These are phyloP conservation scores for Eremophila alpestris DNA, from an alignment of 2,797 vertebrate genomes.

Conservation along the genomic window DNA sequence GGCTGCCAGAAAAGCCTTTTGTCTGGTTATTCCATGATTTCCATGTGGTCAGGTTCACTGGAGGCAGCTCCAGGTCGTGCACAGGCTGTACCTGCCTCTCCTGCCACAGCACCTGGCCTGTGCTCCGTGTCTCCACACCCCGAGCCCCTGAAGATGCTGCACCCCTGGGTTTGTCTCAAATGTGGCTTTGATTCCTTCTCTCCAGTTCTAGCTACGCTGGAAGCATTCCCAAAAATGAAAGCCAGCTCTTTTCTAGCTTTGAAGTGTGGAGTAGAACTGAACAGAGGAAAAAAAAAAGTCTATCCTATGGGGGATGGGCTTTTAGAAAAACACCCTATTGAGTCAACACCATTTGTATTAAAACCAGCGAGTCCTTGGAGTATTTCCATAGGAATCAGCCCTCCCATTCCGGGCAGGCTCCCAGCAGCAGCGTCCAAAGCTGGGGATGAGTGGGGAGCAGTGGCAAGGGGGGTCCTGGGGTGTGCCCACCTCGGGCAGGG, in stretches of 20 bases:
- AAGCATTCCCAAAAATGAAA: neutral
- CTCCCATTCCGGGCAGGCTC: neutral
- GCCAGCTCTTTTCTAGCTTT: constrained; percentile 38
- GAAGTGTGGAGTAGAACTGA: constrained; percentile 12
- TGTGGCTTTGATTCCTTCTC: neutral
- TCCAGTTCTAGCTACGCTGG: neutral
- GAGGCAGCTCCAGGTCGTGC: rapidly evolving
- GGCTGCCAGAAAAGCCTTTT: neutral
- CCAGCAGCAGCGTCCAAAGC: neutral
- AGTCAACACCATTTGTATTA: neutral
- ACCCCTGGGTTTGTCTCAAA: neutral
- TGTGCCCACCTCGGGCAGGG: neutral
- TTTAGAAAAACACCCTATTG: neutral
- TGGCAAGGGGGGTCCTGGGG: neutral
- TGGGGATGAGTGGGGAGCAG: neutral
- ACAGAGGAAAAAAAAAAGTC: neutral
- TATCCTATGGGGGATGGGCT: neutral
- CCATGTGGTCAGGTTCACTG: neutral
- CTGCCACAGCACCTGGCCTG: neutral
- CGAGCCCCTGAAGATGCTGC: neutral
- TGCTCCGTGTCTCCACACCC: rapidly evolving
- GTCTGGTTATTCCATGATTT: neutral
- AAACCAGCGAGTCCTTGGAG: neutral
- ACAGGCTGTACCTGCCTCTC: neutral
- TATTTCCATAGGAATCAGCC: constrained; percentile 32